These are phyloP conservation scores for Raphicerus campestris DNA, from an alignment of 2,113 vertebrate genomes.

Conservation along the genomic window DNA sequence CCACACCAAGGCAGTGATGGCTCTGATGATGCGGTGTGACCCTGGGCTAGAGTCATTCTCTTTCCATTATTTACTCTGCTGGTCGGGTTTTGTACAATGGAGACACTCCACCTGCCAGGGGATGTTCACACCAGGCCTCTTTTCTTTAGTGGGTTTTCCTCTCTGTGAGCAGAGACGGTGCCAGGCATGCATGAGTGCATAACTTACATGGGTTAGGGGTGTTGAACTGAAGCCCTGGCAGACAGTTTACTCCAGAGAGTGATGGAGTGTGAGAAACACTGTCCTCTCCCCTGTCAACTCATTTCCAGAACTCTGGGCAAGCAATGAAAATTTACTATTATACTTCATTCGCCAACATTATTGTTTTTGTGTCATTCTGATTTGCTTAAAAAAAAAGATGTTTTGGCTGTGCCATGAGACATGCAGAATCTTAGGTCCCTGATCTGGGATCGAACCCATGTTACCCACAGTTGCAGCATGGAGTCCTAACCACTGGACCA, in stretches of 20 bases:
- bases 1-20: background rate
- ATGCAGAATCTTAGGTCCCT: background rate
- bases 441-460: background rate
- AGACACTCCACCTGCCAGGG: background rate
- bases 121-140: background rate
- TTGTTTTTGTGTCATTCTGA: background rate
- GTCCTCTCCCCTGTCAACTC: background rate
- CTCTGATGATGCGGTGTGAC: background rate
- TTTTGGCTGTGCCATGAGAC: background rate
- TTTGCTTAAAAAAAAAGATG: background rate
- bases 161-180: background rate
- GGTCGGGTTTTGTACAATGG: background rate
- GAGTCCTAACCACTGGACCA: background rate
- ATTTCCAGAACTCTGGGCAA: background rate
- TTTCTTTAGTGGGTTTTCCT: background rate
- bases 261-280: background rate
- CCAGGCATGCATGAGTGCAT: background rate
- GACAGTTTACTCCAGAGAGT: background rate
- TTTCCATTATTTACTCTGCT: conserved; percentile 23
- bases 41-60: background rate
- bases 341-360: background rate
- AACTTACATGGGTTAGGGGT: background rate
- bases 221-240: background rate
- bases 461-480: background rate
- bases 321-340: background rate